Evolutionary conservation across 2,888 invertebrate genomes (phyloP).

Genomic region (Ornithoptera alexandrae): DNA sequence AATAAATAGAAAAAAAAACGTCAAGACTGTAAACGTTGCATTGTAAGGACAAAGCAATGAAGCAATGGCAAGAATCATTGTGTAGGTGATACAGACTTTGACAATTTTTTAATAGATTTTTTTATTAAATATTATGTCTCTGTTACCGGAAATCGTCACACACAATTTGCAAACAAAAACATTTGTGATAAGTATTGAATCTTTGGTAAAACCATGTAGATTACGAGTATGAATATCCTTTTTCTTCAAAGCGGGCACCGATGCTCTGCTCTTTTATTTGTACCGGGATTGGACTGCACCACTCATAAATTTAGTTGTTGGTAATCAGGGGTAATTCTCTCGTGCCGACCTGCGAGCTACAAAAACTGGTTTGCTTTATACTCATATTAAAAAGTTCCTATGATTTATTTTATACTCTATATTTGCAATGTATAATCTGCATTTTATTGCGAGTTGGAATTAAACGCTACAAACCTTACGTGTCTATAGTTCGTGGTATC

Average conservation of each 20-base stretch:
- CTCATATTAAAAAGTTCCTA: constrained; percentile 13
- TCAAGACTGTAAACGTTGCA: too few species aligned
- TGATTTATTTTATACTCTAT: constrained; percentile 17
- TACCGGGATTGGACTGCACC: constrained; percentile 35
- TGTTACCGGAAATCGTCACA: too few species aligned
- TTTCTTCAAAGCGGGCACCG: constrained; percentile 39
- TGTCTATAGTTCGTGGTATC: background rate
- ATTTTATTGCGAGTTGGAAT: background rate
- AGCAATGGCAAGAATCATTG: too few species aligned
- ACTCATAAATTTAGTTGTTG: constrained; percentile 49
- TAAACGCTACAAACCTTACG: background rate
- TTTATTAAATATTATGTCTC: too few species aligned
- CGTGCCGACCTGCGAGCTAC: constrained; percentile 24
- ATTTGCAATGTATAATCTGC: constrained; percentile 1
- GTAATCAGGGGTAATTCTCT: constrained; percentile 42
- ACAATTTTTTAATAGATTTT: too few species aligned
- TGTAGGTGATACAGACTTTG: too few species aligned
- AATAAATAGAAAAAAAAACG: too few species aligned
- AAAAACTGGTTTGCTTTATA: constrained; percentile 9
- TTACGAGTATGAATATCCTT: constrained; percentile 33
- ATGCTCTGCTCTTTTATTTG: constrained; percentile 16
- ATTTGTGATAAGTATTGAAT: too few species aligned
- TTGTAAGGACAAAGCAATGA: too few species aligned
- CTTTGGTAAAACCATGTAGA: too few species aligned
- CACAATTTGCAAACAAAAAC: too few species aligned